Base-by-base conservation (phyloP, 2,797 vertebrate species). In the Chelidonichthys spinosus region DNA sequence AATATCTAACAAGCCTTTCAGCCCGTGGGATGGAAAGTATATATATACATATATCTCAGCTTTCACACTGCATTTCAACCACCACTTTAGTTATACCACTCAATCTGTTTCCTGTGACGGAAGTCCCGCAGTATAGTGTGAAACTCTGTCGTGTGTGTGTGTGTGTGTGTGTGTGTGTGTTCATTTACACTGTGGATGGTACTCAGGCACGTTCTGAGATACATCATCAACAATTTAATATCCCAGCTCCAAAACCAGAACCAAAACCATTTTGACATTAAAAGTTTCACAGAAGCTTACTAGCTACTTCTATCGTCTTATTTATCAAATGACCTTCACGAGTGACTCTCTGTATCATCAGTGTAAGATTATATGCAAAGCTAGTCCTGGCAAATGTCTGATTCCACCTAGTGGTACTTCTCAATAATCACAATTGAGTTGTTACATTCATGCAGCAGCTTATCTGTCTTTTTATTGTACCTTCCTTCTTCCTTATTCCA, bases 361-460 rank as follows among this genome's bases (percentile, higher is more conserved):
- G 43, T 6, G 7, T 40, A 33, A 18, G 32, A 54, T 35, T 54
- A 4, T 50, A 7, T 50, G 9, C 14, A 18, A 32, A 44, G 42
- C 36, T 18, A 43, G 15, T 43, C 1, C 44, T 33, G 25, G 46
- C 15, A 74, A 9, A 33, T 46, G 14, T 67, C 43, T 77, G 11
- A 4, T 76, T 59, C 63, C 88, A 91, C 62, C 86, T 88, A 81
- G 82, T 88, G 87, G 70, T 47, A 0, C 56, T 4, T 64, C 8
- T 67, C n/a, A 40, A 46, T 2, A 62, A 65, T 42, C 59, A 42
- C 63, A 69, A 4, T 3, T 17, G 4, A 32, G 4, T 17, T 65
- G 15, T 40, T 69, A 2, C 8, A 18, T 42, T 44, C 6, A 35
- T 63, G 37, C 49, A 63, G 25, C 17, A 58, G 2, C 11, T 62